A percentile compares a stretch with the other conserved stretches of the same genome.
Evolutionary conservation across 1,140 invertebrate species (phyloP).

Genomic region (Galleria mellonella): DNA sequence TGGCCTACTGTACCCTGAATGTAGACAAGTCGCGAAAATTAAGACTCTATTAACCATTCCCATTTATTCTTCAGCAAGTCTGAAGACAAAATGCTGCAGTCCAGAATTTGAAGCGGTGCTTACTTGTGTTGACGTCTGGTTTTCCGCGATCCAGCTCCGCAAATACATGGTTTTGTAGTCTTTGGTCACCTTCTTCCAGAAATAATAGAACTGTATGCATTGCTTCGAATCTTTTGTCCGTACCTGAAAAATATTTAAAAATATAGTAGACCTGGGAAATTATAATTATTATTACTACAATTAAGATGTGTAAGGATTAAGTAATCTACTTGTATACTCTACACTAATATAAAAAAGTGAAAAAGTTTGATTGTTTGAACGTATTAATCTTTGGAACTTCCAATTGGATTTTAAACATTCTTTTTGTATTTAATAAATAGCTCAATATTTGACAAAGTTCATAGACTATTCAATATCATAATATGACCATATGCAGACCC

Average conservation of each 20-base stretch:
- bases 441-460: too few species aligned
- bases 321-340: too few species aligned
- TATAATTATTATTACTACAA: too few species aligned
- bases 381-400: too few species aligned
- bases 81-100: constrained; percentile 56
- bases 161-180: constrained; percentile 79
- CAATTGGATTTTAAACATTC: too few species aligned
- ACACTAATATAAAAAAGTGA: too few species aligned
- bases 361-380: too few species aligned
- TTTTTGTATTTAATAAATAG: too few species aligned
- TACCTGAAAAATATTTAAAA: constrained; percentile 79
- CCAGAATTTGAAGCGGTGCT: constrained; percentile 47
- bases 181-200: constrained; percentile 97
- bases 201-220: constrained; percentile 98
- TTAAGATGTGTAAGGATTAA: too few species aligned
- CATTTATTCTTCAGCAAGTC: constrained; percentile 46
- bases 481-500: too few species aligned
- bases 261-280: too few species aligned
- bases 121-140: constrained; percentile 39
- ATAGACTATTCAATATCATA: too few species aligned
- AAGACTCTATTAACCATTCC: constrained; percentile 3
- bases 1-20: constrained; percentile 57
- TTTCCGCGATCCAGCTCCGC: constrained; percentile 51
- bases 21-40: constrained; percentile 42
- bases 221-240: constrained; percentile 92